These are phyloP conservation scores for Lepidurus arcticus DNA, from an alignment of 1,140 invertebrate genomes.

Conservation along the genomic window DNA sequence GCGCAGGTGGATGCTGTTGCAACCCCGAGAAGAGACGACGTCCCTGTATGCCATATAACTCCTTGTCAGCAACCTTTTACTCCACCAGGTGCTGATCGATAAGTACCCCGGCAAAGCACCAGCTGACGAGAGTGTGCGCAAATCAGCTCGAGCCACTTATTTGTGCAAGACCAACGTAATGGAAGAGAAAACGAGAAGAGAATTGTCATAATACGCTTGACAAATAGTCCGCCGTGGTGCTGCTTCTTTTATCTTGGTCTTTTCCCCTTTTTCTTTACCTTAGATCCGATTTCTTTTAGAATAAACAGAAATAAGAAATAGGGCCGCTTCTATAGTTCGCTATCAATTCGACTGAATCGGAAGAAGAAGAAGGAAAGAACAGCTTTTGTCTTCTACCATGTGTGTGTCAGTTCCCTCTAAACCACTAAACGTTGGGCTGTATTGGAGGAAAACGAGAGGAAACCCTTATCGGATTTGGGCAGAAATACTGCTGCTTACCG, in stretches of 20 bases:
- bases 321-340: background rate
- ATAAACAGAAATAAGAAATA: background rate
- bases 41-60: background rate
- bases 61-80: slow-evolving; percentile 12
- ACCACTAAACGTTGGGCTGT: background rate
- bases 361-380: background rate
- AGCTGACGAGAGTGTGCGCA: background rate
- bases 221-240: background rate
- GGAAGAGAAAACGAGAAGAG: background rate
- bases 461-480: background rate
- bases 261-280: background rate
- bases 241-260: background rate
- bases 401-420: background rate
- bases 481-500: background rate
- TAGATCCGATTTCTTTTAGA: background rate
- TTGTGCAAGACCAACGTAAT: background rate
- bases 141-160: slow-evolving; percentile 15
- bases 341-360: background rate
- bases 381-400: background rate
- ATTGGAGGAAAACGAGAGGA: background rate
- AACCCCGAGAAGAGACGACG: background rate
- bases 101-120: background rate
- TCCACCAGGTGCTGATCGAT: slow-evolving; percentile 6
- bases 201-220: slow-evolving; percentile 3
- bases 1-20: background rate